phyloP scores from a whole-genome alignment of 2,888 invertebrate species.

The Coelogynopora nodosa region DNA sequence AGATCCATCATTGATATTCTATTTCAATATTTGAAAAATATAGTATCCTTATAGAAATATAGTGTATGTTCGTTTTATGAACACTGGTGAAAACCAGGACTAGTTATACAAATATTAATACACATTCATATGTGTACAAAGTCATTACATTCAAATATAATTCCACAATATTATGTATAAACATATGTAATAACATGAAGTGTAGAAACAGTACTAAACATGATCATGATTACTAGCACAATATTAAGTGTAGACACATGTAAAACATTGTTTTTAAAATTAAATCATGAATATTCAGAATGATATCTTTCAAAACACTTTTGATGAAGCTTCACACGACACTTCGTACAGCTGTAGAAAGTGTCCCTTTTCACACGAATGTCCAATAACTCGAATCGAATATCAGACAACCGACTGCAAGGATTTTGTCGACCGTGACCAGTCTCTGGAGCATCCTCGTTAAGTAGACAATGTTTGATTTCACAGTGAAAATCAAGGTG shows the following conservation, averaged over 20 bases:
- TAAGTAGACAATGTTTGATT: not conserved
- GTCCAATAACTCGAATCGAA: not conserved
- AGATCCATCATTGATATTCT: slow-evolving; percentile 21
- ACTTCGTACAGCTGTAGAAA: not conserved
- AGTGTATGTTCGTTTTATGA: slow-evolving; percentile 2
- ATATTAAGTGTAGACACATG: not conserved
- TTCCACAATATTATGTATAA: not conserved
- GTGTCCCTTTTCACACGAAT: slow-evolving; percentile 1
- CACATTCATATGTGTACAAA: not conserved
- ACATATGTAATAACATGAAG: not conserved
- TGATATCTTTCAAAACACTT: slow-evolving; percentile 28
- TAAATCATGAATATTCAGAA: slow-evolving; percentile 11
- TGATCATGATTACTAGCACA: slow-evolving; percentile 16
- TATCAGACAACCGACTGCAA: not conserved
- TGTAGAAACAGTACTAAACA: not conserved
- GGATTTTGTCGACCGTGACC: not conserved
- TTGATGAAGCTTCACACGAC: not conserved
- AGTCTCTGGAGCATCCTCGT: not conserved
- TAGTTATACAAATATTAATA: slow-evolving; percentile 4
- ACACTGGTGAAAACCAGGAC: not conserved
- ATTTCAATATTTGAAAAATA: slow-evolving; percentile 12
- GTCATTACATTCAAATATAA: not conserved
- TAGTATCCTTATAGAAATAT: not conserved
- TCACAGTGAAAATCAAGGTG: not conserved
- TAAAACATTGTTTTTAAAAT: not conserved